Evolutionary conservation across 2,888 invertebrate species (phyloP), one percentile per base, ranked within the genome.

Genomic region (Herminia tarsipennalis): DNA sequence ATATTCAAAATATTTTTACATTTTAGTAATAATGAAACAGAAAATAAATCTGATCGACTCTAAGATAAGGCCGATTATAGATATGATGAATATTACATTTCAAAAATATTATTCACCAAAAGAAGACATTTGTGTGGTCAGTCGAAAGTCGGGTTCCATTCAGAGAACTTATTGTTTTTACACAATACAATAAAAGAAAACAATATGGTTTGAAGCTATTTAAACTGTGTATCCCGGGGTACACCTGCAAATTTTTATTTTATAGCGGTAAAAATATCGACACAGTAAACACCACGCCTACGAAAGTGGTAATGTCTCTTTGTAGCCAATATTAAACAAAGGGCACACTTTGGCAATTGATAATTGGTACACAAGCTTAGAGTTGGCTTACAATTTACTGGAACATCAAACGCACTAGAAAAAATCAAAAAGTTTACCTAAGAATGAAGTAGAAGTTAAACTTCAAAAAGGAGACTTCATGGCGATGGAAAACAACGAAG

Each of bases 231-330:
- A 8, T 51, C 18, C 53, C 62, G 0, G 68, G 67, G 2, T 70
- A 76, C 46, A 76, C 72, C 12, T 64, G 37, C 35, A 69, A 65
- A 50, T 28, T 73, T 9, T 10, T 53, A 40, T 24, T 71, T 12
- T 73, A 72, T 46, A 52, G 57, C 14, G 73, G 71, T 1, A 76
- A 71, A 65, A 56, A 63, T 17, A 32, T 59, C 34, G 70, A 71
- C 25, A 8, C 12, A 3, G 36, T 56, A 2, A 66, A 68, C 36
- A 67, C 61, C 8, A 57, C 62, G 21, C 68, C 73, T 20, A 52
- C 50, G 22, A 66, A 63, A 14, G 60, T 69, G 6, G 70, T 71
- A 12, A 52, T 73, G 61, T 25, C 47, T 33, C 58, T 74, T 9
- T 66, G 67, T 39, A 30, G 30, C 30, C 21, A 38, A 29, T 38